Evolutionary conservation across 1,140 invertebrate species (phyloP).

Genomic region (Whitmania pigra): DNA sequence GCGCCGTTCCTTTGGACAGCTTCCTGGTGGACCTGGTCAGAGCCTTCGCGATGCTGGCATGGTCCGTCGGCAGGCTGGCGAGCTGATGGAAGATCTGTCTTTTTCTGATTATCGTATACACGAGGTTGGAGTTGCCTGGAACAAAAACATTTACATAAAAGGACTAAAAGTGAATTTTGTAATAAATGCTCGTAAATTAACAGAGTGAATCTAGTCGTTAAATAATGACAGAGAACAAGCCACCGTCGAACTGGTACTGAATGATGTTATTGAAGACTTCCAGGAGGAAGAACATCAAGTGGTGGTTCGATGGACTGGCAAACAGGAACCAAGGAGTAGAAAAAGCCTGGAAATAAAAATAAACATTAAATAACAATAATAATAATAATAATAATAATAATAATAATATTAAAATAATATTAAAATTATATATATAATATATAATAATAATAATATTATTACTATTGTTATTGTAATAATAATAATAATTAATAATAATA

Average conservation of each 20-base stretch:
- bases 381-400: not conserved
- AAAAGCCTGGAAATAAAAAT: constrained; percentile 56
- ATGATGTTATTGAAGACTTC: constrained; percentile 99
- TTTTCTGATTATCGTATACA: constrained; percentile 97
- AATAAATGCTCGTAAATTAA: too few relatives aligned
- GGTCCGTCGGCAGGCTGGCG: constrained; percentile 86
- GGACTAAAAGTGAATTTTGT: not conserved
- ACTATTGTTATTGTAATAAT: too few relatives aligned
- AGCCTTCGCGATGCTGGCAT: constrained; percentile 69
- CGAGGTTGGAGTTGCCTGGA: constrained; percentile 83
- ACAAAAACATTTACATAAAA: constrained; percentile 4
- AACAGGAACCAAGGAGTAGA: constrained; percentile 98
- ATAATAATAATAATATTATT: too few relatives aligned
- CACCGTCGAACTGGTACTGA: constrained; percentile 98
- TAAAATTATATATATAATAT: too few relatives aligned
- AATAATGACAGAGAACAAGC: constrained; percentile 29
- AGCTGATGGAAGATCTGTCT: constrained; percentile 90
- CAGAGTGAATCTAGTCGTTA: not conserved
- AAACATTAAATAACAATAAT: not conserved
- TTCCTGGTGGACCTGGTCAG: constrained; percentile 54
- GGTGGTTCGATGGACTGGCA: constrained; percentile 87
- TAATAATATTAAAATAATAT: not conserved
- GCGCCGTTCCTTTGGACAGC: constrained; percentile 26
- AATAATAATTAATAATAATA: not conserved
- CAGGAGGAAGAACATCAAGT: constrained; percentile 91